A percentile compares a stretch with the other conserved stretches of the same genome.
These are phyloP conservation scores for Danaus plexippus DNA, from an alignment of 1,140 invertebrate species.

Conservation along the genomic window DNA sequence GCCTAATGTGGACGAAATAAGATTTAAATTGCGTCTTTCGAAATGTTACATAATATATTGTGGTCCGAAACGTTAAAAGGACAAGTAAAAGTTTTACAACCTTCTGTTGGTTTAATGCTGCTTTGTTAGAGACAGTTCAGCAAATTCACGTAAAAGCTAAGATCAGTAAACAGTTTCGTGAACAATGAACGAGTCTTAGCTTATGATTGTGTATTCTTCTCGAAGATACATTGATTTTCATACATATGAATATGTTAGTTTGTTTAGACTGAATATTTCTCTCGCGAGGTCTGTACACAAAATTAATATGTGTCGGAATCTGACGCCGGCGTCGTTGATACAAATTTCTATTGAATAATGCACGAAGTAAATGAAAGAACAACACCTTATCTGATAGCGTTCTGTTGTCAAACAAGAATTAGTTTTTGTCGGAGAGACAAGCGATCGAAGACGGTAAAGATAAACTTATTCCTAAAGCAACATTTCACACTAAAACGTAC, in stretches of 20 bases:
- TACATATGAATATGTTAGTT: too few relatives aligned
- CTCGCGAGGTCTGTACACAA: too few relatives aligned
- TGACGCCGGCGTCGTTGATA: too few relatives aligned
- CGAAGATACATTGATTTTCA: too few relatives aligned
- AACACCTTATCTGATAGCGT: conserved; percentile 12
- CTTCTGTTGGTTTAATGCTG: conserved; percentile 32
- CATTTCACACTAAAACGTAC: not conserved
- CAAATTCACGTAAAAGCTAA: conserved; percentile 25
- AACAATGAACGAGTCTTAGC: too few relatives aligned
- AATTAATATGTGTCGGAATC: too few relatives aligned
- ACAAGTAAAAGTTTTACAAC: conserved; percentile 40
- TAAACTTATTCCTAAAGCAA: conserved; percentile 14
- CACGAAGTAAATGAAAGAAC: conserved; percentile 7
- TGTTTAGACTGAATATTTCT: too few relatives aligned
- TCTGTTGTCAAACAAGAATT: conserved; percentile 12
- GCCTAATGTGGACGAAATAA: not conserved
- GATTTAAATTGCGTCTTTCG: not conserved
- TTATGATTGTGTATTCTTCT: too few relatives aligned
- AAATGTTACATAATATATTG: conserved; percentile 7
- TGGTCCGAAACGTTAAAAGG: conserved; percentile 18
- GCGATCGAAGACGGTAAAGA: conserved; percentile 9
- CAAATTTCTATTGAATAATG: conserved; percentile 17
- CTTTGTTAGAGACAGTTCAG: conserved; percentile 25
- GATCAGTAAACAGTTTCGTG: not conserved
- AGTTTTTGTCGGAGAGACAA: conserved; percentile 11